Conservation (phyloP, 37 sponge, comb jelly and placozoan species). For the Hormiphora californensis region DNA sequence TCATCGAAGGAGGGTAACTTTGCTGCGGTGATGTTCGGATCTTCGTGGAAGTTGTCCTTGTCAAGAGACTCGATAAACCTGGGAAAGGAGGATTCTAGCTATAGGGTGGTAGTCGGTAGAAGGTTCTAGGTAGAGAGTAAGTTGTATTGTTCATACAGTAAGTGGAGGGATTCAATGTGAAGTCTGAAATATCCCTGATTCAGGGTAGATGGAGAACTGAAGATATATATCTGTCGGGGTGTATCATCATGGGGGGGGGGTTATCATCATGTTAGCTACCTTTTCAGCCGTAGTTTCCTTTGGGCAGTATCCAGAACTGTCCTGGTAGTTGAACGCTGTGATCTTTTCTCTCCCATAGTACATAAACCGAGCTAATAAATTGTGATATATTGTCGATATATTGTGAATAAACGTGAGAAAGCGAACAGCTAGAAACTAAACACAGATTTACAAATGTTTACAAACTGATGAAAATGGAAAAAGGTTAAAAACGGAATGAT, state of each 20-base stretch:
- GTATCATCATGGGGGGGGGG: no score
- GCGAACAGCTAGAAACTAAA: not conserved
- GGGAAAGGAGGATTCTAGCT: no score
- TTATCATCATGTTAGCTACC: no score
- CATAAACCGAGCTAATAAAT: no score
- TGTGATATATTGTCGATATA: not conserved
- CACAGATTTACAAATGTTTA: not conserved
- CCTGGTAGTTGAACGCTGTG: not conserved
- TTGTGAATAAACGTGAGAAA: no score
- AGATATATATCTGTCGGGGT: no score
- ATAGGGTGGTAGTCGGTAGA: no score
- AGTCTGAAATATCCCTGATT: no score
- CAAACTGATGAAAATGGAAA: not conserved
- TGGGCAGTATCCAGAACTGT: conserved; percentile 27
- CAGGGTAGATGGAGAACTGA: no score
- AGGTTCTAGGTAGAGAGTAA: no score
- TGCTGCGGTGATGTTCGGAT: conserved; percentile 25
- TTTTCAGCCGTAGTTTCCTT: conserved; percentile 25
- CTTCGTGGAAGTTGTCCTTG: conserved; percentile 52
- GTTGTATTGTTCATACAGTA: no score
- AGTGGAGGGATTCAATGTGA: no score
- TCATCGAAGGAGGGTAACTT: conserved; percentile 41
- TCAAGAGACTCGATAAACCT: conserved; percentile 47
- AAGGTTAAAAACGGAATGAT: not conserved
- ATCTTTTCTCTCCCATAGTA: conserved; percentile 48